These are phyloP conservation scores for Lichenostomus cassidix DNA, from an alignment of 2,113 vertebrate species.

Conservation along the genomic window DNA sequence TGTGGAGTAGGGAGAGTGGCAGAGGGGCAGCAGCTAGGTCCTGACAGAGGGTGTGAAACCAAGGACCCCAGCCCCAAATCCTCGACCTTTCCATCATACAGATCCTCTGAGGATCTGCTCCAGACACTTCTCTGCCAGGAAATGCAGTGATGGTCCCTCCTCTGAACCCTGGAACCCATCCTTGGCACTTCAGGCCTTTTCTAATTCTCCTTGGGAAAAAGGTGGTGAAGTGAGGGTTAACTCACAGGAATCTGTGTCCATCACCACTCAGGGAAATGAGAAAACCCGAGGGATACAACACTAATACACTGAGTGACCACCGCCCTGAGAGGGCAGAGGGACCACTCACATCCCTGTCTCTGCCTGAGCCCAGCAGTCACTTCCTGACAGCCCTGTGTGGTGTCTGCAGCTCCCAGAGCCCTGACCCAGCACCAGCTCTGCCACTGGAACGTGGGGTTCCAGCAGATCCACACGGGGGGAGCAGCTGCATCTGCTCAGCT, in stretches of 20 bases:
- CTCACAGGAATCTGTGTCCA: not conserved
- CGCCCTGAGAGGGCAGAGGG: not conserved
- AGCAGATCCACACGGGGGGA: not conserved
- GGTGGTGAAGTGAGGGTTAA: not conserved
- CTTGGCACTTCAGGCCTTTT: not conserved
- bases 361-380: not conserved
- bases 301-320: fast-evolving
- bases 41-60: fast-evolving
- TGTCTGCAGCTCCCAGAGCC: not conserved
- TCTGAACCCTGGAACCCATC: not conserved
- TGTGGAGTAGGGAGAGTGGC: fast-evolving
- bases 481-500: not conserved
- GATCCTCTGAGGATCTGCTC: not conserved
- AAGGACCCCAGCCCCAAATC: not conserved
- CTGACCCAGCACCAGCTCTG: not conserved
- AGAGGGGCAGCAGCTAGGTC: not conserved
- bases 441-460: not conserved
- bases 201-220: not conserved
- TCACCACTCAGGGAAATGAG: not conserved
- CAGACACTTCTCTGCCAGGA: not conserved
- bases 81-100: fast-evolving
- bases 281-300: not conserved
- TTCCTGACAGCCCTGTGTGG: fast-evolving
- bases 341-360: not conserved
- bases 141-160: not conserved